Evolutionary conservation across 2,888 invertebrate genomes (phyloP).

Genomic region (Nasonia oneida): DNA sequence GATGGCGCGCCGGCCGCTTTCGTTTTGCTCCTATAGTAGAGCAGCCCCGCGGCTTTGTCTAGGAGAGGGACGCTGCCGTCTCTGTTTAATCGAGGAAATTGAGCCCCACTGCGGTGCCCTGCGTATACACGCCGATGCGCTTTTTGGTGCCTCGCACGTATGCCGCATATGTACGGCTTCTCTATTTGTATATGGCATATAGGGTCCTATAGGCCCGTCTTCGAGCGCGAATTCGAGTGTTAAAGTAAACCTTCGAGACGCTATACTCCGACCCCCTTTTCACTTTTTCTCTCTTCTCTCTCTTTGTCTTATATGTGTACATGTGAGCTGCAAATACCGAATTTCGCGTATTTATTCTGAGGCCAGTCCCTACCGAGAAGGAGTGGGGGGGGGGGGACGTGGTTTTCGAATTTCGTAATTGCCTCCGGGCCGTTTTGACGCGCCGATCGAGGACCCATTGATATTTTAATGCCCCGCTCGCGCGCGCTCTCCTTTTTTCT

Average conservation of each 20-base stretch:
- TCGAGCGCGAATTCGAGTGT: conserved; percentile 52
- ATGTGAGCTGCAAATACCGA: conserved; percentile 17
- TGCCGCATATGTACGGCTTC: not conserved
- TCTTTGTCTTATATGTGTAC: not conserved
- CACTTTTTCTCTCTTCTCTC: not conserved
- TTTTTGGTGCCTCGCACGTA: conserved; percentile 52
- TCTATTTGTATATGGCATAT: not conserved
- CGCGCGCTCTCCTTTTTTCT: not conserved
- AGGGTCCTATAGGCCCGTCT: not conserved
- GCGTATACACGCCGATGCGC: conserved; percentile 54
- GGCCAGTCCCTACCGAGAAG: not conserved
- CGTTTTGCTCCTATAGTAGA: conserved; percentile 45
- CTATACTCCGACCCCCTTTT: not conserved
- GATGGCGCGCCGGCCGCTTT: not conserved
- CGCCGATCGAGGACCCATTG: not conserved
- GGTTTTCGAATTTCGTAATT: conserved; percentile 11
- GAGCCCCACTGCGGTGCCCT: conserved; percentile 55
- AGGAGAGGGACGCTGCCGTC: conserved; percentile 52
- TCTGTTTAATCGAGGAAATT: conserved; percentile 75
- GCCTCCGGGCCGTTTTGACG: not conserved
- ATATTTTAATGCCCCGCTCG: not conserved
- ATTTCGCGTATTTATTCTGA: conserved; percentile 21
- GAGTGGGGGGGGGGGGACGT: not conserved
- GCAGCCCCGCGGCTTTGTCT: conserved; percentile 34
- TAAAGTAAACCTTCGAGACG: conserved; percentile 52